These are phyloP conservation scores for Columba livia DNA, from an alignment of 2,113 vertebrate species.

Conservation along the genomic window DNA sequence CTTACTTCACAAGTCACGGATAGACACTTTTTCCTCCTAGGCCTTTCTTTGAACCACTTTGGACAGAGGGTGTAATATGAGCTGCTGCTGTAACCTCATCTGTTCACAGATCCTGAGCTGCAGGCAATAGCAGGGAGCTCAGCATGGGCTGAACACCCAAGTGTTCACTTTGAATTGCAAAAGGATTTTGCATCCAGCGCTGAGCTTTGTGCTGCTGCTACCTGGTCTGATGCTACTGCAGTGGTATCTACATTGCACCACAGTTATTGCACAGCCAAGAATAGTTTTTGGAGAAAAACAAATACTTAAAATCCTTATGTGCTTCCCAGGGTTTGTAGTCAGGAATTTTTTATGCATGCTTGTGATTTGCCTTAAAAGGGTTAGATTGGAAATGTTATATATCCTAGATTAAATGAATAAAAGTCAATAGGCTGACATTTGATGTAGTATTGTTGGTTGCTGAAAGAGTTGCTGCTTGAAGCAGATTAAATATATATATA, in stretches of 20 bases:
- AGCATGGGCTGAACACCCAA: slow-evolving; percentile 3
- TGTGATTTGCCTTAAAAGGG: neutral
- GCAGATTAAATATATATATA: neutral
- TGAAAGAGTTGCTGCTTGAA: neutral
- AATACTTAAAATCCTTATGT: neutral
- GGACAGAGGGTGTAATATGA: neutral
- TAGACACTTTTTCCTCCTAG: neutral
- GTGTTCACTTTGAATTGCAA: slow-evolving; percentile 6
- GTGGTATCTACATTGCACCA: neutral
- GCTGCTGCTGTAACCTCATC: neutral
- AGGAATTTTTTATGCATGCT: neutral
- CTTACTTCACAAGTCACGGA: neutral
- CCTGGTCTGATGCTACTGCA: neutral
- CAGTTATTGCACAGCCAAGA: neutral
- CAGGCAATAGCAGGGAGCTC: slow-evolving; percentile 11
- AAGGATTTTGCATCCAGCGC: neutral
- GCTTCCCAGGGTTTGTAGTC: neutral
- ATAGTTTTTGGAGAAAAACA: neutral
- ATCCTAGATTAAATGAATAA: neutral
- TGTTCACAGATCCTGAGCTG: neutral
- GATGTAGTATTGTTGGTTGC: neutral
- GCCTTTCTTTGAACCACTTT: slow-evolving; percentile 7
- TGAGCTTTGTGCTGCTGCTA: neutral
- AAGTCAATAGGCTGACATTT: neutral
- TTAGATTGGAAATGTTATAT: neutral